These are phyloP conservation scores for Brachynemurus nebulosus DNA, from an alignment of 2,888 invertebrate genomes.

Conservation along the genomic window DNA sequence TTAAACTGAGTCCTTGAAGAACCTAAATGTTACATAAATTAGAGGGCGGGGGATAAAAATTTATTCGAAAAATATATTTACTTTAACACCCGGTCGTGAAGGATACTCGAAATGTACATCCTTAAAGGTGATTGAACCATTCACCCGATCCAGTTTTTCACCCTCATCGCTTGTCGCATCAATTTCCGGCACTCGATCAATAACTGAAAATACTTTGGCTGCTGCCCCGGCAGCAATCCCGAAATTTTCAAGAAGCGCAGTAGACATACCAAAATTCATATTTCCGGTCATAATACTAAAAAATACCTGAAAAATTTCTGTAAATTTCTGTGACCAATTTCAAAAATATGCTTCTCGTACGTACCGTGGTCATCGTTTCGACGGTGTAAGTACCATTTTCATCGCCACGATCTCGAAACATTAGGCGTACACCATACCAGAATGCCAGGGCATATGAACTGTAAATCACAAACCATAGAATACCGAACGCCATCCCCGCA, in stretches of 20 bases:
- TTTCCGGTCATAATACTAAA: constrained; percentile 63
- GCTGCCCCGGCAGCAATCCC: constrained; percentile 69
- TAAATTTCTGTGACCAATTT: no score
- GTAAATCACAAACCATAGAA: constrained; percentile 65
- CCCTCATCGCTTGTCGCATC: constrained; percentile 55
- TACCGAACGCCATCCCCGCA: constrained; percentile 53
- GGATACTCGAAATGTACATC: constrained; percentile 72
- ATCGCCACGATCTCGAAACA: constrained; percentile 34
- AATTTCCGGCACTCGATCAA: constrained; percentile 60
- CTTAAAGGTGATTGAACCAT: constrained; percentile 57
- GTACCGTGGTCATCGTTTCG: constrained; percentile 55
- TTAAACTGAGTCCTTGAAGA: constrained; percentile 48
- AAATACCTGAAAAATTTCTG: constrained; percentile 67
- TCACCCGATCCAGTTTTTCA: constrained; percentile 35
- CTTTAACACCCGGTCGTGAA: constrained; percentile 57
- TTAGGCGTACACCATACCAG: constrained; percentile 65
- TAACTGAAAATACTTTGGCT: constrained; percentile 58
- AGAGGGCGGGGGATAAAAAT: not conserved
- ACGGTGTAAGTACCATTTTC: constrained; percentile 39
- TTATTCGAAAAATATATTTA: constrained; percentile 28
- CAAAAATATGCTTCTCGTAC: constrained; percentile 21
- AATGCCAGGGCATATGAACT: constrained; percentile 65
- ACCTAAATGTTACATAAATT: constrained; percentile 30
- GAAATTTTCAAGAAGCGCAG: constrained; percentile 69
- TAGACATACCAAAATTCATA: constrained; percentile 68